phyloP scores from a whole-genome alignment of 2,888 invertebrate genomes.

The Chrysina gloriosa region DNA sequence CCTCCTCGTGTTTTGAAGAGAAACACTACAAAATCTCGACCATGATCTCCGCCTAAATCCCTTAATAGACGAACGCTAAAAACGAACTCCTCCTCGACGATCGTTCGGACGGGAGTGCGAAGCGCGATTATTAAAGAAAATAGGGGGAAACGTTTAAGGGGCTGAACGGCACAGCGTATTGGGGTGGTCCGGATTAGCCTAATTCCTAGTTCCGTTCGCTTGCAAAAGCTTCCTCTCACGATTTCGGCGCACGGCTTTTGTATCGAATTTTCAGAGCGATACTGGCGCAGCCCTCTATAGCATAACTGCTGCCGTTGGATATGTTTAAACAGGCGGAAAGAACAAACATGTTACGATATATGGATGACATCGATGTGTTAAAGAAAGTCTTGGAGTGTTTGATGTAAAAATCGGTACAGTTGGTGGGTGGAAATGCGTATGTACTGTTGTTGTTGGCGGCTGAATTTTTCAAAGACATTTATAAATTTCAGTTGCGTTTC shows the following conservation, averaged over 20 bases:
- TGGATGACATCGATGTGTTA: too few species aligned
- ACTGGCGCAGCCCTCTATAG: not conserved
- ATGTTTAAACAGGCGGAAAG: not conserved
- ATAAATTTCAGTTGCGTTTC: too few species aligned
- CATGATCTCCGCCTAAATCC: conserved; percentile 12
- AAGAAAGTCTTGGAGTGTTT: too few species aligned
- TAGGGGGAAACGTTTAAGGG: conserved; percentile 25
- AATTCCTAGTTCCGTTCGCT: conserved; percentile 33
- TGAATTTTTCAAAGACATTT: too few species aligned
- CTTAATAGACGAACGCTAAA: conserved; percentile 15
- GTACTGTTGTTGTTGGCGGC: too few species aligned
- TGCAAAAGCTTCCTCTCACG: conserved; percentile 30
- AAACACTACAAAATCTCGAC: conserved; percentile 9
- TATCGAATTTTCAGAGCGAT: not conserved
- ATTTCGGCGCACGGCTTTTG: not conserved
- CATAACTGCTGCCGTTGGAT: not conserved
- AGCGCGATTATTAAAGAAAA: conserved; percentile 33
- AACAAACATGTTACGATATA: too few species aligned
- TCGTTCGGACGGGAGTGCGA: not conserved
- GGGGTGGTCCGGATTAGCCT: conserved; percentile 34
- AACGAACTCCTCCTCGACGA: not conserved
- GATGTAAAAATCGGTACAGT: too few species aligned
- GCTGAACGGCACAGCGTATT: not conserved
- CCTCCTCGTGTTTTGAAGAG: conserved; percentile 16
- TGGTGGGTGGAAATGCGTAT: too few species aligned